Conservation (phyloP, 2,888 invertebrate genomes). For the Pseudanteris insignis region DNA sequence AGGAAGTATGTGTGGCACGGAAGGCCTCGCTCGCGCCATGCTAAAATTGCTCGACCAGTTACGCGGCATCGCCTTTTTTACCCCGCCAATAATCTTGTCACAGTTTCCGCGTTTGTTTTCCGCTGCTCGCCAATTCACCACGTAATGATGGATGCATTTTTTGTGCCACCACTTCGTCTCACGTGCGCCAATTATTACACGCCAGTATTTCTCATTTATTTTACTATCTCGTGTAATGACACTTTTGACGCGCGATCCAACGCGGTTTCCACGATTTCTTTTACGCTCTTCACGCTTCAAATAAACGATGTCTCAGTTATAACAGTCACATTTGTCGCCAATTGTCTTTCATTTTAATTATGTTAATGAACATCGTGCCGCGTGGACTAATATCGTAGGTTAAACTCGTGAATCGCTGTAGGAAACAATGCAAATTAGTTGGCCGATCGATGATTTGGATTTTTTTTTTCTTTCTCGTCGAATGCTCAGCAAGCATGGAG, state of each 20-base stretch:
- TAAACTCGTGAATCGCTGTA: too few species aligned
- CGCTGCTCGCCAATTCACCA: constrained; percentile 9
- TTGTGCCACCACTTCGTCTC: constrained; percentile 12
- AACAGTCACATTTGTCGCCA: too few species aligned
- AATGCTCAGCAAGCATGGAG: too few species aligned
- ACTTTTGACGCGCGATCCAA: constrained; percentile 5
- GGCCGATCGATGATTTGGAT: too few species aligned
- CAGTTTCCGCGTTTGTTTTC: constrained; percentile 40
- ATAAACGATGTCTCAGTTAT: too few species aligned
- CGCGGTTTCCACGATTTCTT: background rate
- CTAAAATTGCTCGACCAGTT: too few species aligned
- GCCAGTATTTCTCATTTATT: constrained; percentile 15
- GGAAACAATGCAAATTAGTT: too few species aligned
- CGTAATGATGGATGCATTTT: constrained; percentile 17
- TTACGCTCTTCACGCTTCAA: too few species aligned
- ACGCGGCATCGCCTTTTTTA: constrained; percentile 14
- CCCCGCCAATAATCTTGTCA: constrained; percentile 13
- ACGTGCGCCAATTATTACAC: constrained; percentile 13
- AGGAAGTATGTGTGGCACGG: constrained; percentile 51
- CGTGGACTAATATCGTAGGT: too few species aligned
- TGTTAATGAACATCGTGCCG: too few species aligned
- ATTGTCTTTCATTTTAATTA: too few species aligned
- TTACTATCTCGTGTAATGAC: constrained; percentile 19
- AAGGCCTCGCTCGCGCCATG: constrained; percentile 39
- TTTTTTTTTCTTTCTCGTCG: too few species aligned